These are phyloP conservation scores for Chaetorhynchus papuensis DNA, from an alignment of 2,113 vertebrate genomes.

Conservation along the genomic window DNA sequence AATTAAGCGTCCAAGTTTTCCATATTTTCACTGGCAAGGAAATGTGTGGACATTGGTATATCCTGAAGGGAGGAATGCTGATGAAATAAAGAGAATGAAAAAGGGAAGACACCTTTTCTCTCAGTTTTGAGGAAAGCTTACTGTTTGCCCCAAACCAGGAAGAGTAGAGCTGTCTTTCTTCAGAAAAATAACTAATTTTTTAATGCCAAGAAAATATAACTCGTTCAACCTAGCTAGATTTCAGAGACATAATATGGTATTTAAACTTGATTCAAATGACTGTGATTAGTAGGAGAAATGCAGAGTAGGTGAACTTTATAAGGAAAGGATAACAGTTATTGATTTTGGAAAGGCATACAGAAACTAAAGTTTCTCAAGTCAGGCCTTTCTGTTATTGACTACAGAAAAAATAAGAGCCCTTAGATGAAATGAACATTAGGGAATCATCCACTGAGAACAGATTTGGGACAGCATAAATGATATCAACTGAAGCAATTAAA, in stretches of 20 bases:
- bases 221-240: neutral
- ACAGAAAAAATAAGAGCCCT: neutral
- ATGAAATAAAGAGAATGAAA: neutral
- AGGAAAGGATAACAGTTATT: neutral
- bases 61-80: accelerated
- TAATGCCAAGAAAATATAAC: neutral
- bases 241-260: neutral
- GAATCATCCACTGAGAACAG: neutral
- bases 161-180: neutral
- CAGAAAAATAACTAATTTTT: neutral
- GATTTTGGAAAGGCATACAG: neutral
- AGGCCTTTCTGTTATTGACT: neutral
- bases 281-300: neutral
- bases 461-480: neutral
- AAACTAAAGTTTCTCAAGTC: neutral
- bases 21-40: neutral
- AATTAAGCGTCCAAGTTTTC: neutral
- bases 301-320: neutral
- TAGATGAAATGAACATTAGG: neutral
- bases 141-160: neutral
- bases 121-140: neutral
- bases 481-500: neutral
- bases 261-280: neutral
- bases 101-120: neutral
- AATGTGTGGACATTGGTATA: neutral